A percentile compares a stretch with the other conserved stretches of the same genome.
phyloP scores from a whole-genome alignment of 2,797 vertebrate species.

The Chelon auratus region DNA sequence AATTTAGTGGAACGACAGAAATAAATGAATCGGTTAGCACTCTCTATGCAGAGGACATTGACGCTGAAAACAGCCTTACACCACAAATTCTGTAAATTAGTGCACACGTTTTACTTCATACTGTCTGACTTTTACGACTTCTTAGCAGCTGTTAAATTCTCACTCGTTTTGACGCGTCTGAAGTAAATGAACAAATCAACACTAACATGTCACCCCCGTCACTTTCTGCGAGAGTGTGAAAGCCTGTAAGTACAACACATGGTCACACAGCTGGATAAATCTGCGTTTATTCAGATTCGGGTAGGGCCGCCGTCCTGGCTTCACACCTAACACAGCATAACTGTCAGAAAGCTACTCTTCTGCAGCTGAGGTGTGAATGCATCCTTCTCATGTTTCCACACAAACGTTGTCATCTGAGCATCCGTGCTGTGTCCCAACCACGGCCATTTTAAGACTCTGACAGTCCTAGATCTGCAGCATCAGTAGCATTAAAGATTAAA shows the following conservation, averaged over 20 bases:
- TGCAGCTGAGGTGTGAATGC: constrained; percentile 13
- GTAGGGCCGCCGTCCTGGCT: constrained; percentile 10
- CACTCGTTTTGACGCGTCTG: neutral
- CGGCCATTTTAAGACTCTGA: constrained; percentile 43
- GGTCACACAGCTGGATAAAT: neutral
- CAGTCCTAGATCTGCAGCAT: constrained; percentile 62
- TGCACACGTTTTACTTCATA: too few species aligned
- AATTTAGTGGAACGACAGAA: too few species aligned
- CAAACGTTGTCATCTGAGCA: constrained; percentile 25
- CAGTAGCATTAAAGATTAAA: constrained; percentile 56
- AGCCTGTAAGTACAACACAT: neutral
- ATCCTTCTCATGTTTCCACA: constrained; percentile 16
- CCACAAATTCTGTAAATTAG: too few species aligned
- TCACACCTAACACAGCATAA: constrained; percentile 11
- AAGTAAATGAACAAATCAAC: neutral
- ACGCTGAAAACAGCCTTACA: too few species aligned
- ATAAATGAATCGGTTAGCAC: too few species aligned
- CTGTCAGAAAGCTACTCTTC: constrained; percentile 26
- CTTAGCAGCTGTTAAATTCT: neutral
- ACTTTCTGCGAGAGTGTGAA: constrained; percentile 1
- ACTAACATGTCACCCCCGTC: constrained; percentile 3
- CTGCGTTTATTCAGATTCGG: constrained; percentile 47
- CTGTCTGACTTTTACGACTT: too few species aligned
- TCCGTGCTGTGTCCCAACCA: constrained; percentile 25
- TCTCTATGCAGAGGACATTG: too few species aligned